Evolutionary conservation across 2,888 invertebrate genomes (phyloP).

Genomic region (Clanis bilineata): DNA sequence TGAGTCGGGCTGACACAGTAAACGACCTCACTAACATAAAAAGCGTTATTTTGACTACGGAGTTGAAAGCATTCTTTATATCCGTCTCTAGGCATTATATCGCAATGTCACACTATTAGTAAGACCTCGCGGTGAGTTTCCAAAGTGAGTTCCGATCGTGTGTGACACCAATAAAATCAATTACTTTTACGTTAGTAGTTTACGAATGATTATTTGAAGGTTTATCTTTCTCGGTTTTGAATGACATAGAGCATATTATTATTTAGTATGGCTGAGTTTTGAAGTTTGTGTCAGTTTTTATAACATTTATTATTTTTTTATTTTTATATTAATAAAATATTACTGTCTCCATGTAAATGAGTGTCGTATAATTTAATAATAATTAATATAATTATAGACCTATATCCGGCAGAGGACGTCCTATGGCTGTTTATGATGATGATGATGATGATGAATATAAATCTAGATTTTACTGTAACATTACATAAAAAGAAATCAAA

Average conservation of each 20-base stretch:
- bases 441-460: too few species aligned
- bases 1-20: slow-evolving; percentile 35
- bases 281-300: too few species aligned
- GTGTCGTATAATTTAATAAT: too few species aligned
- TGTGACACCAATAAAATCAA: background rate
- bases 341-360: too few species aligned
- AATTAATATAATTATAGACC: too few species aligned
- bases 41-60: slow-evolving; percentile 40
- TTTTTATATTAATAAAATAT: too few species aligned
- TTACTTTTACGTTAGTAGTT: background rate
- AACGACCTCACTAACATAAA: slow-evolving; percentile 32
- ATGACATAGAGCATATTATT: background rate
- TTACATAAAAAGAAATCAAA: too few species aligned
- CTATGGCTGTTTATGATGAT: too few species aligned
- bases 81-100: slow-evolving; percentile 32
- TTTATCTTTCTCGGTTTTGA: background rate
- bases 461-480: too few species aligned
- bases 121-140: slow-evolving; percentile 16
- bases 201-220: background rate
- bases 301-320: too few species aligned
- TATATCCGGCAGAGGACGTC: too few species aligned
- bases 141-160: background rate
- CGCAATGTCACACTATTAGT: slow-evolving; percentile 15
- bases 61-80: slow-evolving; percentile 30
- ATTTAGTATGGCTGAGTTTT: too few species aligned